phyloP scores from a whole-genome alignment of 2,797 vertebrate species.

The Anguilla anguilla region DNA sequence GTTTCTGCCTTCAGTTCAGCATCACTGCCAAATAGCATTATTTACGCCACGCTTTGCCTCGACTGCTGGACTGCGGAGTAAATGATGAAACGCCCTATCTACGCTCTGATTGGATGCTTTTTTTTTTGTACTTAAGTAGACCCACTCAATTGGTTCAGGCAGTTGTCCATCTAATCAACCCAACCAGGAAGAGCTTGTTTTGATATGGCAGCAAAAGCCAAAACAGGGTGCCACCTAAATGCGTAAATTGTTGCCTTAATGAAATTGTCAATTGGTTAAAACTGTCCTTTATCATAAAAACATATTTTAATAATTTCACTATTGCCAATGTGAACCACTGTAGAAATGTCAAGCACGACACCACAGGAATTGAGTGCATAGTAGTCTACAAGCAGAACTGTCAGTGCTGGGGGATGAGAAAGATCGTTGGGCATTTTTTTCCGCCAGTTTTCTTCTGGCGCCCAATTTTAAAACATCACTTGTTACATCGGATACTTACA shows the following conservation, averaged over 20 bases:
- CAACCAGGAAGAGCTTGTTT: not conserved
- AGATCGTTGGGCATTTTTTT: not conserved
- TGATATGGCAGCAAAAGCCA: not conserved
- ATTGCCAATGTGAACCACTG: not conserved
- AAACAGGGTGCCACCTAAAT: not conserved
- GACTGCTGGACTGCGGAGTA: not conserved
- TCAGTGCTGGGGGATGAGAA: not conserved
- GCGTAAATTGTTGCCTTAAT: not conserved
- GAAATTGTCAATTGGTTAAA: not conserved
- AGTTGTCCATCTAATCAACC: not conserved
- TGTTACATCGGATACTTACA: not conserved
- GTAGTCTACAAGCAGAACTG: not conserved
- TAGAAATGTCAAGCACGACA: not conserved
- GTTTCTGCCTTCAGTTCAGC: not conserved
- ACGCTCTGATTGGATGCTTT: not conserved
- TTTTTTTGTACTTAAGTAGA: not conserved
- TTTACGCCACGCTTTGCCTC: not conserved
- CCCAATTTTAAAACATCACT: not conserved
- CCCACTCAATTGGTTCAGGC: not conserved
- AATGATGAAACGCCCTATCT: not conserved
- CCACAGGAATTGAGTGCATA: not conserved
- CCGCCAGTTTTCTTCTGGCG: constrained; percentile 1
- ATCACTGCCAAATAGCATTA: not conserved
- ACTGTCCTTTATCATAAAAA: not conserved
- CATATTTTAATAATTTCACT: not conserved